Percentiles rank a stretch among this genome's conserved stretches.
Evolutionary conservation across 1,140 invertebrate genomes (phyloP).

Genomic region (Dryas iulia): DNA sequence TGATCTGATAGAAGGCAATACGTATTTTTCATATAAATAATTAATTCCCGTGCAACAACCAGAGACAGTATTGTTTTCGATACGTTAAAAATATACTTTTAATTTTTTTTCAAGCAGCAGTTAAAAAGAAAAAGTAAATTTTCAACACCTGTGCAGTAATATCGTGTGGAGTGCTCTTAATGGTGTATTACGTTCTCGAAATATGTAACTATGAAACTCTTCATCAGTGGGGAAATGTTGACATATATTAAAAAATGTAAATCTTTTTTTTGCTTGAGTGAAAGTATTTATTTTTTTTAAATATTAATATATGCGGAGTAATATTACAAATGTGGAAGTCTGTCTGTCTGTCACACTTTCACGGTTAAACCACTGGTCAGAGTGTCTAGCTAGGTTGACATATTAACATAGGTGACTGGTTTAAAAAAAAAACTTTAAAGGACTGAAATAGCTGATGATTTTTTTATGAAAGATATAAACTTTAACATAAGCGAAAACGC

Average conservation of each 20-base stretch:
- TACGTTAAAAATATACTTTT: not conserved
- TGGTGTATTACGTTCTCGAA: constrained; percentile 8
- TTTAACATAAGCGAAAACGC: no score
- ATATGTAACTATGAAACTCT: constrained; percentile 6
- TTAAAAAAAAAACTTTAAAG: no score
- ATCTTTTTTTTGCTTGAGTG: not conserved
- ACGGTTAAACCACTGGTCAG: no score
- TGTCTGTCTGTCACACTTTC: no score
- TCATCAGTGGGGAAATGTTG: constrained; percentile 3
- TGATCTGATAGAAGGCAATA: no score
- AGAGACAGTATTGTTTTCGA: not conserved
- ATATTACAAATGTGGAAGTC: no score
- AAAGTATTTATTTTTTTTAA: not conserved
- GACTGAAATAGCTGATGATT: no score
- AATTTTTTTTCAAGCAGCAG: not conserved
- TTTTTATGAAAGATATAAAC: no score
- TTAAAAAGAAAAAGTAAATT: constrained; percentile 2
- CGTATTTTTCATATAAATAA: not conserved
- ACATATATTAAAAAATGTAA: not conserved
- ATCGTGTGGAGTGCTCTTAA: constrained; percentile 6
- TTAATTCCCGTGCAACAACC: not conserved
- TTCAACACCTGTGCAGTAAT: constrained; percentile 5
- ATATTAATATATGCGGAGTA: not conserved
- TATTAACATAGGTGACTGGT: no score
- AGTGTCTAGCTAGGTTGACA: no score